Percentiles rank a stretch among this genome's conserved stretches.
Evolutionary conservation across 2,888 invertebrate species (phyloP).

Genomic region (Stenodera caucasica): DNA sequence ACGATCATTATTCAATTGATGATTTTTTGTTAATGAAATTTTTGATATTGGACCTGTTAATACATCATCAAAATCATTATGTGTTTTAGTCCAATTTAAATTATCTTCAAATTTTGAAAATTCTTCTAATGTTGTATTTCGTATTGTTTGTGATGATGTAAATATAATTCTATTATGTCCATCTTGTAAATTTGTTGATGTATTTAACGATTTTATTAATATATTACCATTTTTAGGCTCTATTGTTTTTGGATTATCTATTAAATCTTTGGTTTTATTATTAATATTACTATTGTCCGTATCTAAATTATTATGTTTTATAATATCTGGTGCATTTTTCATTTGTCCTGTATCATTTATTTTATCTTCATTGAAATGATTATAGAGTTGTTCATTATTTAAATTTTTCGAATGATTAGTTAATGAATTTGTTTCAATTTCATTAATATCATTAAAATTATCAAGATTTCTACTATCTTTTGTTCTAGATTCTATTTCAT

Average conservation of each 20-base stretch:
- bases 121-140: conserved; percentile 14
- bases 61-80: conserved; percentile 29
- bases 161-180: conserved; percentile 17
- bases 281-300: not conserved
- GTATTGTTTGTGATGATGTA: conserved; percentile 21
- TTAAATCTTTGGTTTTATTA: not conserved
- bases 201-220: conserved; percentile 9
- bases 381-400: not conserved
- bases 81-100: conserved; percentile 15
- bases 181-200: not conserved
- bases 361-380: not conserved
- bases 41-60: conserved; percentile 30
- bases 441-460: not conserved
- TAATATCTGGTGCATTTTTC: not conserved
- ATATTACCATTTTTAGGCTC: conserved; percentile 9
- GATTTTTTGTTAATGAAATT: conserved; percentile 11
- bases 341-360: not conserved
- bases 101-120: conserved; percentile 22
- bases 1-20: conserved; percentile 21
- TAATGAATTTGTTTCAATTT: not conserved
- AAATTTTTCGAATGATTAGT: not conserved
- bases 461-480: not conserved
- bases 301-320: not conserved
- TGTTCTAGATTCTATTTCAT: not conserved
- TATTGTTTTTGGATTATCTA: not conserved